Evolutionary conservation across 2,888 invertebrate species (phyloP).

Genomic region (Nycteola revayana): DNA sequence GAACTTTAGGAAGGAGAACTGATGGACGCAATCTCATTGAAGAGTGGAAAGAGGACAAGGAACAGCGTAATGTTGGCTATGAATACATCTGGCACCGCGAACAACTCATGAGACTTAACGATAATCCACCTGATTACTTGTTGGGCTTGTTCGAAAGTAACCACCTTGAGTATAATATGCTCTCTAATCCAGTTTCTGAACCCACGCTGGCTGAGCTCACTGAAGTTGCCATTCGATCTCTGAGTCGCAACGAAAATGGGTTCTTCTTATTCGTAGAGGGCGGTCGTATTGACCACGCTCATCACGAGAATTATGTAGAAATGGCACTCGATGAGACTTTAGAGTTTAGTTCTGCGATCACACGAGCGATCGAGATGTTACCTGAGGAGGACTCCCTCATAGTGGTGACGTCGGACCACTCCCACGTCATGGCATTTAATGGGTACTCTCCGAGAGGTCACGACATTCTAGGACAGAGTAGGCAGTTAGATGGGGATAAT

Average conservation of each 20-base stretch:
- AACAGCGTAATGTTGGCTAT: conserved; percentile 43
- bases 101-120: conserved; percentile 65
- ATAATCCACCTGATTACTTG: conserved; percentile 79
- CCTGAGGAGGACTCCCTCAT: conserved; percentile 83
- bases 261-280: conserved; percentile 89
- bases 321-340: conserved; percentile 86
- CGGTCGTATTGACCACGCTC: conserved; percentile 85
- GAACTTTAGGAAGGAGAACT: conserved; percentile 58
- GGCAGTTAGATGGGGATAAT: conserved; percentile 2
- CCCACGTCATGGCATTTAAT: conserved; percentile 85
- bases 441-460: conserved; percentile 84
- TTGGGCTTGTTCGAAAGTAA: conserved; percentile 83
- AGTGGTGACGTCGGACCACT: conserved; percentile 89
- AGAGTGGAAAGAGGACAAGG: conserved; percentile 82
- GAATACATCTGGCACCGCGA: conserved; percentile 82
- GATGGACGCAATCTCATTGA: conserved; percentile 85
- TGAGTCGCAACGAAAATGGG: conserved; percentile 84
- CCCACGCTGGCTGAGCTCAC: conserved; percentile 82
- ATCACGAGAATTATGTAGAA: conserved; percentile 80
- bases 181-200: conserved; percentile 63
- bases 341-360: conserved; percentile 83
- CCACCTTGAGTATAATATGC: conserved; percentile 85
- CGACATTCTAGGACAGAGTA: conserved; percentile 39
- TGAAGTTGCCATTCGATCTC: conserved; percentile 85
- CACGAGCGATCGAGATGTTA: conserved; percentile 65